Conservation (phyloP, 2,797 vertebrate genomes). For the Cottoperca gobio region DNA sequence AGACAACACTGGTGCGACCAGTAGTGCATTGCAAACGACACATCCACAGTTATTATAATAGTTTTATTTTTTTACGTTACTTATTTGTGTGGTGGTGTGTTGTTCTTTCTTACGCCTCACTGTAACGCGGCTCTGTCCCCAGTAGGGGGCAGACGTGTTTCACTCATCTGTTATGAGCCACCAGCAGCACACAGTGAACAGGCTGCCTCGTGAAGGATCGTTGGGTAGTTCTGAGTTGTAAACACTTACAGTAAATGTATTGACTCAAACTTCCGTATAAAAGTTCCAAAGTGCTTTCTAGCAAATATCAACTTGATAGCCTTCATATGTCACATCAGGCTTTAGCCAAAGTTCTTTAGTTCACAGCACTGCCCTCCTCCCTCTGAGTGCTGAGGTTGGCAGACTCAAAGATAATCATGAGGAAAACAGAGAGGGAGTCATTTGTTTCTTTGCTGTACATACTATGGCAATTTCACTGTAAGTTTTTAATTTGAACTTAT, state of each 20-base stretch:
- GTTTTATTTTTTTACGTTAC: neutral
- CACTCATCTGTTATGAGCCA: neutral
- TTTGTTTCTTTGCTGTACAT: neutral
- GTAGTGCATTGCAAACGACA: neutral
- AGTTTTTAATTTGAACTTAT: neutral
- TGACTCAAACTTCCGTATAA: rapidly evolving
- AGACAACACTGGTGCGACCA: rapidly evolving
- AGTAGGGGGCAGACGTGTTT: constrained; percentile 50
- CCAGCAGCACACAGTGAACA: neutral
- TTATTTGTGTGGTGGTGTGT: neutral
- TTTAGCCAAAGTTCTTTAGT: neutral
- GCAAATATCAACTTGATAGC: neutral
- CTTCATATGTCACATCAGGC: neutral
- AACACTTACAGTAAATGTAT: neutral
- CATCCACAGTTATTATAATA: neutral
- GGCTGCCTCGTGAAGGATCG: neutral
- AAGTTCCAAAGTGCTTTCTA: neutral
- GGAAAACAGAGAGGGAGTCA: neutral
- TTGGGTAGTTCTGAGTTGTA: neutral
- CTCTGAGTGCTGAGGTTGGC: neutral
- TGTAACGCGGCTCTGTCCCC: constrained; percentile 1
- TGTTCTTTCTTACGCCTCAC: neutral
- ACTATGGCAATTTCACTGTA: rapidly evolving
- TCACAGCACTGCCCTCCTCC: neutral
- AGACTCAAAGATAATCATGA: neutral